These are phyloP conservation scores for Sander vitreus DNA, from an alignment of 2,113 vertebrate species.

Conservation along the genomic window DNA sequence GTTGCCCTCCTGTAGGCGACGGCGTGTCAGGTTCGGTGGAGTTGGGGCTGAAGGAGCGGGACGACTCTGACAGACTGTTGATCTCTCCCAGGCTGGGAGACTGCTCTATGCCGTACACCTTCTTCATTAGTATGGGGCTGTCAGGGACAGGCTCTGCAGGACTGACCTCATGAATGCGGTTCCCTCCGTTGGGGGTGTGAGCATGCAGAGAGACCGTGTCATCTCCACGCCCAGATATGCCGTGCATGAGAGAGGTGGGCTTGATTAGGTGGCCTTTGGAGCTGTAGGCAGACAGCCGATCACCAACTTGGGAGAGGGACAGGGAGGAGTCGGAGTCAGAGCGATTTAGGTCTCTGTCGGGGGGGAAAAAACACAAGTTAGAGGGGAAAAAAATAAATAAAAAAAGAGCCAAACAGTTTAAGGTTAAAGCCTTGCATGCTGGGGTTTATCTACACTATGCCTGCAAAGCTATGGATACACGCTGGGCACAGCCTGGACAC, in stretches of 20 bases:
- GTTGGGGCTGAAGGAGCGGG: conserved; percentile 92
- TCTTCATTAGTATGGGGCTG: conserved; percentile 90
- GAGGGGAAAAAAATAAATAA: not conserved
- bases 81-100: conserved; percentile 91
- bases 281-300: conserved; percentile 84
- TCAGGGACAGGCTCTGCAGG: conserved; percentile 82
- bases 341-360: conserved; percentile 90
- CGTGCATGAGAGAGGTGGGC: conserved; percentile 85
- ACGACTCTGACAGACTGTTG: conserved; percentile 90
- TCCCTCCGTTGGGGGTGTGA: conserved; percentile 87
- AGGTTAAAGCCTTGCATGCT: conserved; percentile 56
- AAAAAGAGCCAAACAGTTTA: not conserved
- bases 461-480: conserved; percentile 49
- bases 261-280: conserved; percentile 86
- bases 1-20: conserved; percentile 86
- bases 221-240: conserved; percentile 70
- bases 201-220: conserved; percentile 79
- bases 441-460: conserved; percentile 44
- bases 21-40: conserved; percentile 95
- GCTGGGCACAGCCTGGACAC: conserved; percentile 55
- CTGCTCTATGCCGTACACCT: conserved; percentile 87
- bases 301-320: conserved; percentile 91
- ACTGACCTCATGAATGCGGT: conserved; percentile 80
- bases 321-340: conserved; percentile 96
- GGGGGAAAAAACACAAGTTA: conserved; percentile 13